phyloP scores from a whole-genome alignment of 2,797 vertebrate genomes.

The Lutjanus campechanus region DNA sequence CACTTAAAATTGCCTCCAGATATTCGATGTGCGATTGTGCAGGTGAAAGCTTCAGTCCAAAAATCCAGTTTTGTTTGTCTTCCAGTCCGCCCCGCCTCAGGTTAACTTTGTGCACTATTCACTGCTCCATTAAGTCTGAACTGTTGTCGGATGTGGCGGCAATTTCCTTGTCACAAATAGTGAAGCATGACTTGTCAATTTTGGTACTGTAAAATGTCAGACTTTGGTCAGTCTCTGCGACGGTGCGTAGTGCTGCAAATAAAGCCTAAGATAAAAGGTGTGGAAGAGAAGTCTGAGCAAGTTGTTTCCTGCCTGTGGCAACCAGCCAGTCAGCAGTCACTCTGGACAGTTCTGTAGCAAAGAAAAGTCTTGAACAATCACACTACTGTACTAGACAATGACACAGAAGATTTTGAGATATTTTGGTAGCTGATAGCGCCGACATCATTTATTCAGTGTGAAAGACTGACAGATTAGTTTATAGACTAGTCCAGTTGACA shows the following conservation, averaged over 20 bases:
- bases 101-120: constrained; percentile 28
- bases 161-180: constrained; percentile 34
- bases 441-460: background rate
- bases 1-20: background rate
- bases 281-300: background rate
- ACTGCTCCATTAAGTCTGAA: constrained; percentile 29
- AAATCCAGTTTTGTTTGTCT: constrained; percentile 25
- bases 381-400: background rate
- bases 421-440: background rate
- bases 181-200: constrained; percentile 25
- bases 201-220: constrained; percentile 33
- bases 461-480: background rate
- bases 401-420: background rate
- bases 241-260: background rate
- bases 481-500: background rate
- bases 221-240: constrained; percentile 11
- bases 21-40: background rate
- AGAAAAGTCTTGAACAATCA: background rate
- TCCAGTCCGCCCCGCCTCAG: constrained; percentile 23
- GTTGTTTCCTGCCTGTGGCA: background rate
- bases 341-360: background rate
- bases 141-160: constrained; percentile 23
- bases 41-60: background rate
- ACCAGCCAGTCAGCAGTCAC: constrained; percentile 1
- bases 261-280: background rate